Evolutionary conservation across 2,797 vertebrate species (phyloP).

Genomic region (Holocentrus rufus): DNA sequence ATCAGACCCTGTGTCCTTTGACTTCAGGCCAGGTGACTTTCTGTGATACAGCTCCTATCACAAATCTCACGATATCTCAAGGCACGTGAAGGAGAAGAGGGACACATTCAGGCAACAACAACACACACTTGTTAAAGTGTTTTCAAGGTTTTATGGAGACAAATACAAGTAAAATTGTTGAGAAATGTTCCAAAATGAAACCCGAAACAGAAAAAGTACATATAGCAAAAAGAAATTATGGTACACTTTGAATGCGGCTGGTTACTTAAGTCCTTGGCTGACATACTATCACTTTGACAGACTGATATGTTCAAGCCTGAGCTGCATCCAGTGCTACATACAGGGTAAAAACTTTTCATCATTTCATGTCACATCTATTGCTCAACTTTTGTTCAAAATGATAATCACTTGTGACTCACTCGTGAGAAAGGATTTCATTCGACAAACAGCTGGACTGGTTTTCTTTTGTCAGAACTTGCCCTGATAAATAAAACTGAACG

Average conservation of each 20-base stretch:
- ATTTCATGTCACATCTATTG: background rate
- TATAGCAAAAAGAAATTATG: background rate
- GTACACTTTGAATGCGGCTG: too few relatives aligned
- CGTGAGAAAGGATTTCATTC: background rate
- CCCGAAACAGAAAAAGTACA: too few relatives aligned
- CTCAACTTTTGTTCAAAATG: background rate
- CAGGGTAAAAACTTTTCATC: too few relatives aligned
- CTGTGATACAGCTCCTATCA: background rate
- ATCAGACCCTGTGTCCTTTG: background rate
- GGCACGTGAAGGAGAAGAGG: too few relatives aligned
- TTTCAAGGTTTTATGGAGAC: background rate
- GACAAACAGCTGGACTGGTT: background rate
- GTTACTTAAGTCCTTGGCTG: too few relatives aligned
- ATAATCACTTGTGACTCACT: background rate
- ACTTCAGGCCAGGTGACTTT: background rate
- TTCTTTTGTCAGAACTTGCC: conserved; percentile 9
- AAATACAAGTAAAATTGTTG: too few relatives aligned
- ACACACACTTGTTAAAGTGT: background rate
- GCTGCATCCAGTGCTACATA: too few relatives aligned
- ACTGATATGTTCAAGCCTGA: too few relatives aligned
- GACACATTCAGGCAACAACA: background rate
- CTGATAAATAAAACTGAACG: background rate
- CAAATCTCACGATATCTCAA: conserved; percentile 10
- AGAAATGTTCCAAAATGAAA: too few relatives aligned
- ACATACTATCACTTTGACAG: too few relatives aligned